These are phyloP conservation scores for Heterocephalus glaber DNA, from an alignment of 2,113 vertebrate species.

Conservation along the genomic window DNA sequence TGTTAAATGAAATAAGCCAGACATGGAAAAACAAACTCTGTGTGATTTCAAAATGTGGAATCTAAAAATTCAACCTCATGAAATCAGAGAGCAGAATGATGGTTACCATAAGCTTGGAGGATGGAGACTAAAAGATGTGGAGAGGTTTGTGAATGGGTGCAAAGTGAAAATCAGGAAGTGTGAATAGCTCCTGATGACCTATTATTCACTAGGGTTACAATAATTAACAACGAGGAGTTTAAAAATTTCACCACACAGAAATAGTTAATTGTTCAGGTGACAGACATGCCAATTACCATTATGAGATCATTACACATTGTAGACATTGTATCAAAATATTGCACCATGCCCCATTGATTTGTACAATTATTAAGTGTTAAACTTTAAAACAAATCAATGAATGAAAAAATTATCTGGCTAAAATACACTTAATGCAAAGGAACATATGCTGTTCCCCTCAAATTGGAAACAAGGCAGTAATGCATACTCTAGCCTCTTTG, in stretches of 20 bases:
- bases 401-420: background rate
- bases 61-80: background rate
- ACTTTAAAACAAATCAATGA: background rate
- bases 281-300: too few relatives aligned
- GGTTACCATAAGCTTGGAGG: too few relatives aligned
- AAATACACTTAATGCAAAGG: too few relatives aligned
- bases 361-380: too few relatives aligned
- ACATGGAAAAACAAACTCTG: too few relatives aligned
- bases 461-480: too few relatives aligned
- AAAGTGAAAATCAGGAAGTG: background rate
- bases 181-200: background rate
- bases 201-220: too few relatives aligned
- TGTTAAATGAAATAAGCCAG: background rate
- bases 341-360: background rate
- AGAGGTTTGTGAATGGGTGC: background rate
- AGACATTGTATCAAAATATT: too few relatives aligned
- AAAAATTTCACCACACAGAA: background rate
- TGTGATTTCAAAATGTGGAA: background rate
- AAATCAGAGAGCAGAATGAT: background rate
- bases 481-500: background rate
- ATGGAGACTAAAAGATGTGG: too few relatives aligned
- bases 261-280: too few relatives aligned
- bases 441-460: background rate
- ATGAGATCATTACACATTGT: too few relatives aligned
- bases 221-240: background rate